Conservation (phyloP, 2,888 invertebrate species). For the Limnephilus lunatus region DNA sequence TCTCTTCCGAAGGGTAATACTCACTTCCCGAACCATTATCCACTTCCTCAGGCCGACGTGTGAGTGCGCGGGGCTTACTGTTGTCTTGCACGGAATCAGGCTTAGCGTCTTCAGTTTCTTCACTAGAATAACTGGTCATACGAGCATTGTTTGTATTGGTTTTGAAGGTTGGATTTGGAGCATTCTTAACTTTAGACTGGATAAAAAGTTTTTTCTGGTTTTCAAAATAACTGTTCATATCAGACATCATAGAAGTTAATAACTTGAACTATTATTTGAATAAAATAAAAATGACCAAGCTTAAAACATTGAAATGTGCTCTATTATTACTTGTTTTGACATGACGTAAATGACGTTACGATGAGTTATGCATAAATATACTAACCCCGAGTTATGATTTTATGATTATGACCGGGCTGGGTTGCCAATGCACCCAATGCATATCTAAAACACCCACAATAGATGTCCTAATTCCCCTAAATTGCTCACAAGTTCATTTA, state of each 20-base stretch:
- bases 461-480: too few relatives aligned
- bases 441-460: too few relatives aligned
- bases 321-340: too few relatives aligned
- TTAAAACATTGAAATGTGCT: background rate
- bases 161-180: background rate
- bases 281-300: background rate
- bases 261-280: background rate
- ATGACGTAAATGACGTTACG: too few relatives aligned
- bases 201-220: constrained; percentile 49
- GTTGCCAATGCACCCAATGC: too few relatives aligned
- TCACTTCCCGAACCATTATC: constrained; percentile 58
- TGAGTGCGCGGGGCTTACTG: background rate
- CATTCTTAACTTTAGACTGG: constrained; percentile 32
- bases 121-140: background rate
- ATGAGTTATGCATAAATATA: too few relatives aligned
- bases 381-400: too few relatives aligned
- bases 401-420: too few relatives aligned
- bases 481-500: too few relatives aligned
- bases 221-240: constrained; percentile 61
- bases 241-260: constrained; percentile 42
- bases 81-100: background rate
- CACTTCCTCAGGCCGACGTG: background rate
- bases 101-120: background rate
- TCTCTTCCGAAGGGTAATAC: constrained; percentile 62
- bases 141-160: background rate